Evolutionary conservation across 1,140 invertebrate genomes (phyloP).

Genomic region (Drosophila bocqueti): DNA sequence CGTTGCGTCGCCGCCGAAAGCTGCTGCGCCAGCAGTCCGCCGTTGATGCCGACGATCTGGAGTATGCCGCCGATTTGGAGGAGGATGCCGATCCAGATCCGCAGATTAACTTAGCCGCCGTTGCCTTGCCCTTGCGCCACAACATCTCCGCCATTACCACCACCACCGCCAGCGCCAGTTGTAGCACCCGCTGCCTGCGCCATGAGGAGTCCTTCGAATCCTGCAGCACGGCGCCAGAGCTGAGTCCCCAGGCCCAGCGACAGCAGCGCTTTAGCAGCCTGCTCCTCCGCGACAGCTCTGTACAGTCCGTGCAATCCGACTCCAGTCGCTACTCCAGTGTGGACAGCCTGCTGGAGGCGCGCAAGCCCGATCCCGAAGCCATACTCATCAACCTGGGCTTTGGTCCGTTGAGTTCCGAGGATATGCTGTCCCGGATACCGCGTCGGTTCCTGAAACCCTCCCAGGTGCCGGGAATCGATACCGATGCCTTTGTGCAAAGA

Average conservation of each 20-base stretch:
- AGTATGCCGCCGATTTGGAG: conserved; percentile 73
- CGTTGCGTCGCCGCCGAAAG: conserved; percentile 63
- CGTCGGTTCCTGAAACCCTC: conserved; percentile 88
- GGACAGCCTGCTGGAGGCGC: conserved; percentile 89
- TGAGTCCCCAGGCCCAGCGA: conserved; percentile 64
- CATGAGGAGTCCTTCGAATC: conserved; percentile 80
- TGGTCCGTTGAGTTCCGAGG: conserved; percentile 85
- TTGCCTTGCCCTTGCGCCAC: conserved; percentile 16
- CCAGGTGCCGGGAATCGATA: conserved; percentile 87
- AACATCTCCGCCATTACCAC: conserved; percentile 2
- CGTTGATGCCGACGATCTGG: conserved; percentile 53
- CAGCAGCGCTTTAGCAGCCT: conserved; percentile 63
- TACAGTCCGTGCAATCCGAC: conserved; percentile 88
- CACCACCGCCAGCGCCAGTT: conserved; percentile 4
- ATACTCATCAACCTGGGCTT: conserved; percentile 89
- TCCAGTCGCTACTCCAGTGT: conserved; percentile 90
- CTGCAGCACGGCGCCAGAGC: conserved; percentile 56
- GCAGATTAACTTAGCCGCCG: background rate
- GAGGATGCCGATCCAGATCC: conserved; percentile 55
- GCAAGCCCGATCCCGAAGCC: conserved; percentile 90
- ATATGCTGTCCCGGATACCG: conserved; percentile 87
- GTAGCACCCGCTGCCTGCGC: conserved; percentile 53
- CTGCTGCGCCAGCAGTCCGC: conserved; percentile 63
- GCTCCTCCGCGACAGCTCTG: conserved; percentile 86
- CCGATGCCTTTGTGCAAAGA: conserved; percentile 87